Base-by-base conservation (phyloP, 2,113 vertebrate species). In the Seriola quinqueradiata region DNA sequence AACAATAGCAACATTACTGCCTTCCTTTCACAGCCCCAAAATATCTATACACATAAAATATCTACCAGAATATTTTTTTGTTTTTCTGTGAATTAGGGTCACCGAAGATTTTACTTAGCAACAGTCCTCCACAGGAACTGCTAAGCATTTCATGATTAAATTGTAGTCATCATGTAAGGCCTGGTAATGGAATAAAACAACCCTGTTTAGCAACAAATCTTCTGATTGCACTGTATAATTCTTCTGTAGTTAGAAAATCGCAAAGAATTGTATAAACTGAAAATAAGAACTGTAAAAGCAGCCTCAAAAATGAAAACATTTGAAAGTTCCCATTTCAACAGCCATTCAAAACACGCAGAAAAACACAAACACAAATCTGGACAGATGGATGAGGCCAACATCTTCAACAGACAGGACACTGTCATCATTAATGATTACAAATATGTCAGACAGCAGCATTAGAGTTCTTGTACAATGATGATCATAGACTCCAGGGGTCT, bases 371-470 rank as follows among this genome's bases (percentile, higher is more conserved):
- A 25, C 6, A 46, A 70, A 28, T 32, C 40, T n/a, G 57, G 74
- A 77, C 28, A 61, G 44, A 65, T 55, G 9, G 61, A 68, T 32
- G 65, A 89, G 21, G 75, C 59, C 5, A 40, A 84, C 70, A 34
- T 38, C 38, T 34, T 71, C 21, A 40, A 83, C 3, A 65, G 61
- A 83, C 64, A 75, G 23, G 57, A 48, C 42, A 25, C 36, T 46
- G 13, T 46, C 42, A 50, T 57, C 28, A 34, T 48, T 38, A 52
- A 67, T 48, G 11, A 83, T 74, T 57, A 80, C 34, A 69, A 59
- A 84, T 23, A 52, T 21, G 68, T 87, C 60, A 66, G 19, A 80
- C 71, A 85, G 76, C 70, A 88, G 85, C 70, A 58, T 84, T 75
- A 77, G 48, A 76, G 71, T 73, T 85, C 58, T 55, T 64, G 34